phyloP scores from a whole-genome alignment of 1,140 invertebrate species.

The Eufriesea mexicana region DNA sequence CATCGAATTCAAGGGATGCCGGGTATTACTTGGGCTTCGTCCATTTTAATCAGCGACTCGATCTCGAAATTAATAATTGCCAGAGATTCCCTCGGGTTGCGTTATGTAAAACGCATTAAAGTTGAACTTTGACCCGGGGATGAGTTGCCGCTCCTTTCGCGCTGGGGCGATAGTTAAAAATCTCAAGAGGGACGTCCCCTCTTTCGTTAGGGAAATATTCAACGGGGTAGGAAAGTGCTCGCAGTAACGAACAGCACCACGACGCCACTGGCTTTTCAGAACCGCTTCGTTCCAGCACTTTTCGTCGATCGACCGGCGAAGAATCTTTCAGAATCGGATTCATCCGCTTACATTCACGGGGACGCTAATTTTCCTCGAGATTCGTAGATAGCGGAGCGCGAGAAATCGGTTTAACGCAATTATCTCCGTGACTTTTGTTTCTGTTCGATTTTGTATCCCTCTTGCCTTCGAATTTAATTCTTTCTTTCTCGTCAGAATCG shows the following conservation, averaged over 20 bases:
- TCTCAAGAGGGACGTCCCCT: slow-evolving; percentile 40
- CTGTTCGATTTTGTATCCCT: too few relatives aligned
- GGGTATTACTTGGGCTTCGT: not conserved
- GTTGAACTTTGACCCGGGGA: slow-evolving; percentile 13
- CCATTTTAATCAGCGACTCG: slow-evolving; percentile 50
- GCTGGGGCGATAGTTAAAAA: slow-evolving; percentile 53
- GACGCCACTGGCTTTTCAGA: not conserved
- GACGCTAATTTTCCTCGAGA: too few relatives aligned
- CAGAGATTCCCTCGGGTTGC: slow-evolving; percentile 34
- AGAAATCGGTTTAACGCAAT: too few relatives aligned
- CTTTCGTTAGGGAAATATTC: slow-evolving; percentile 53
- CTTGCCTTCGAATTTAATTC: too few relatives aligned
- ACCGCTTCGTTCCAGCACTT: not conserved
- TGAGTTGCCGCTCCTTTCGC: not conserved
- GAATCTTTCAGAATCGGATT: not conserved
- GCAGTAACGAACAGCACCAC: slow-evolving; percentile 1
- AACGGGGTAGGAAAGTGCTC: not conserved
- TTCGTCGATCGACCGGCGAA: not conserved
- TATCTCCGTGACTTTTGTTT: too few relatives aligned
- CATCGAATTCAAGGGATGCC: not conserved
- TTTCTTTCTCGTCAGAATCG: too few relatives aligned
- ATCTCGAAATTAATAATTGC: slow-evolving; percentile 47
- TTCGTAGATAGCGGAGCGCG: too few relatives aligned
- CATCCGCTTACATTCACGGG: not conserved
- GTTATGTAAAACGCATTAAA: slow-evolving; percentile 50